Percentiles rank a stretch among this genome's conserved stretches.
These are phyloP conservation scores for Spinibarbus caldwelli DNA, from an alignment of 2,797 vertebrate genomes.

Conservation along the genomic window DNA sequence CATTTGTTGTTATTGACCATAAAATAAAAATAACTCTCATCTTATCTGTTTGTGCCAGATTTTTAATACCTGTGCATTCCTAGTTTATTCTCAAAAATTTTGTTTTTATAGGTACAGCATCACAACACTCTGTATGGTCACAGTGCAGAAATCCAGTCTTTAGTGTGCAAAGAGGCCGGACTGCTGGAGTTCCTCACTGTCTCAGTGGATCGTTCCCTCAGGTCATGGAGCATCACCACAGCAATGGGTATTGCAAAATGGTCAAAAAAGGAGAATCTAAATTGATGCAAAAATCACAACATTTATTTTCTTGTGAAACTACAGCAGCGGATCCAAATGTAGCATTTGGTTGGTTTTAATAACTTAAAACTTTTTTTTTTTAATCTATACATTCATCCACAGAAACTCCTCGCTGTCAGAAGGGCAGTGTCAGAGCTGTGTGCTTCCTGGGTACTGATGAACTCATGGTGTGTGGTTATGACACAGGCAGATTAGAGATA, in stretches of 20 bases:
- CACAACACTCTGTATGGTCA: constrained; percentile 79
- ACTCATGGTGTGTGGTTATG: constrained; percentile 76
- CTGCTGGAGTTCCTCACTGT: constrained; percentile 75
- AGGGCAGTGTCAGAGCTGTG: constrained; percentile 70
- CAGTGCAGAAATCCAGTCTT: constrained; percentile 73
- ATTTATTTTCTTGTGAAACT: too few relatives aligned
- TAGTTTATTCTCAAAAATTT: neutral
- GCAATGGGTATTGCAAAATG: constrained; percentile 65
- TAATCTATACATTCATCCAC: neutral
- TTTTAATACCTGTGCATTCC: too few relatives aligned
- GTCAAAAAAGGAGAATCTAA: neutral
- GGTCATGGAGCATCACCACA: constrained; percentile 74
- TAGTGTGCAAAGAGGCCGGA: constrained; percentile 62
- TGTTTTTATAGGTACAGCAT: constrained; percentile 76
- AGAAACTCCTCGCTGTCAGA: constrained; percentile 58
- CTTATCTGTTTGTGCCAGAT: too few relatives aligned
- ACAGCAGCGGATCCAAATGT: too few relatives aligned
- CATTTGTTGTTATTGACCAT: too few relatives aligned
- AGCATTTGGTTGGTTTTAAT: too few relatives aligned
- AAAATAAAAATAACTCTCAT: too few relatives aligned
- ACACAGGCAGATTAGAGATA: constrained; percentile 77
- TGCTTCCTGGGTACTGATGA: constrained; percentile 71
- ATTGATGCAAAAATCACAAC: neutral
- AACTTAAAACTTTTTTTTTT: too few relatives aligned
- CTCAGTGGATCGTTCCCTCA: constrained; percentile 79